Evolutionary conservation across 37 sponge, comb jelly and placozoan species (phyloP).

Genomic region (Diacarnus erythraeanus): DNA sequence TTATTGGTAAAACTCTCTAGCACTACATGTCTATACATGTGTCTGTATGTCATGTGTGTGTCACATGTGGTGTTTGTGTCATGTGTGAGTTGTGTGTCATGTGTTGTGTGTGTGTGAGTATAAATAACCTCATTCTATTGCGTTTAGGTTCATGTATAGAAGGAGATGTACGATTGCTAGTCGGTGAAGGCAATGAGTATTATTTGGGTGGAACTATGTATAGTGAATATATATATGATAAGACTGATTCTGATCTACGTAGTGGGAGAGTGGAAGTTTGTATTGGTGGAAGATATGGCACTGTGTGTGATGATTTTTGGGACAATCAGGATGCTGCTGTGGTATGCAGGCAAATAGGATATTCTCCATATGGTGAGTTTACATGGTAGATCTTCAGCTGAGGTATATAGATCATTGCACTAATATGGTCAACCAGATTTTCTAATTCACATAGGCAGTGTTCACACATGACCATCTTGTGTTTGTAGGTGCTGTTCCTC

Average conservation of each 20-base stretch:
- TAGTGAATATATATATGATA: background rate
- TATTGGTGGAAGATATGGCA: conserved; percentile 44
- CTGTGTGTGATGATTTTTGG: conserved; percentile 40
- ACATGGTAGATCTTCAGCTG: background rate
- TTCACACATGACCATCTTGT: too few species aligned
- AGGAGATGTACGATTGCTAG: conserved; percentile 19
- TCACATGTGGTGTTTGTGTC: too few species aligned
- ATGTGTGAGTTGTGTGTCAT: too few species aligned
- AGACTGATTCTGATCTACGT: conserved; percentile 13
- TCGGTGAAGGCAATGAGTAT: conserved; percentile 6
- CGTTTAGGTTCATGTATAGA: conserved; percentile 17
- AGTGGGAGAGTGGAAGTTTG: conserved; percentile 50
- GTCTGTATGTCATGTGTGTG: too few species aligned
- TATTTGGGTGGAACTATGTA: conserved; percentile 8
- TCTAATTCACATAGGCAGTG: too few species aligned
- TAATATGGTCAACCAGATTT: too few species aligned
- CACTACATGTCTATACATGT: too few species aligned
- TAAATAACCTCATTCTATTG: too few species aligned
- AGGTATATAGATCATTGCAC: too few species aligned
- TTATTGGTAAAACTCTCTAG: too few species aligned
- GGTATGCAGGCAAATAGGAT: conserved; percentile 38
- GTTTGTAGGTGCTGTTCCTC: conserved; percentile 8
- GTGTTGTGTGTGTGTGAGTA: too few species aligned
- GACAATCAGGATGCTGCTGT: conserved; percentile 43
- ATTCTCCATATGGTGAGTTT: conserved; percentile 46